Evolutionary conservation across 2,888 invertebrate genomes (phyloP), one percentile per base, ranked within the genome.

Genomic region (Apeira syringaria): DNA sequence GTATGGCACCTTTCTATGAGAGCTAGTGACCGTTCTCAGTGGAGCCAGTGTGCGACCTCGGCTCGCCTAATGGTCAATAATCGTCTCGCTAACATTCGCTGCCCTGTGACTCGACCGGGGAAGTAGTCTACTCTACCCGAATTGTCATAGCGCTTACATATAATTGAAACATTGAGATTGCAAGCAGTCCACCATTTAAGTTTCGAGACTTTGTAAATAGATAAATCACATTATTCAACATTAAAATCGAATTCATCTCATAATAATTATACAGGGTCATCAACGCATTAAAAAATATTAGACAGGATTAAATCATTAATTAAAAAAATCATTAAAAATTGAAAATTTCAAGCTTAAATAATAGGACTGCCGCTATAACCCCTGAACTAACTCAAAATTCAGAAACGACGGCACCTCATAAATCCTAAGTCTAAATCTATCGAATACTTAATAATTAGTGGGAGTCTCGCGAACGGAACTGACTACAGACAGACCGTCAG

Each of bases 341-440:
- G 5, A 59, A 53, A 46, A 53, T 38, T 42, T 49, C 51, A n/a
- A 55, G 51, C 57, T 71, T 64, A 72, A 78, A 71, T 61, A 68
- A 70, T 66, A 64, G 74, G 75, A 82, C 86, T 83, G 86, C 85
- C 79, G 50, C 52, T 58, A 49, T 47, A 71, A 71, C 70, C 75
- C 77, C 68, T 67, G 83, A 86, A 84, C 87, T 84, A 87, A 89
- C 87, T 84, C 82, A 83, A 88, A 20, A 88, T 83, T 88, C 88
- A 88, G 80, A 74, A 75, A 81, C 77, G 83, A 74, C 86, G 85
- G 79, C 78, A 80, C 80, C 75, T 65, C 73, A 61, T 74, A 81
- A 79, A 74, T 56, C 75, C 84, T 86, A 82, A 60, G 53, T 69
- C 74, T 82, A 80, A 74, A 67, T 59, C 81, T 83, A 86, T 71